Evolutionary conservation across 2,888 invertebrate species (phyloP), one percentile per base, ranked within the genome.

Genomic region (Mythimna ferrago): DNA sequence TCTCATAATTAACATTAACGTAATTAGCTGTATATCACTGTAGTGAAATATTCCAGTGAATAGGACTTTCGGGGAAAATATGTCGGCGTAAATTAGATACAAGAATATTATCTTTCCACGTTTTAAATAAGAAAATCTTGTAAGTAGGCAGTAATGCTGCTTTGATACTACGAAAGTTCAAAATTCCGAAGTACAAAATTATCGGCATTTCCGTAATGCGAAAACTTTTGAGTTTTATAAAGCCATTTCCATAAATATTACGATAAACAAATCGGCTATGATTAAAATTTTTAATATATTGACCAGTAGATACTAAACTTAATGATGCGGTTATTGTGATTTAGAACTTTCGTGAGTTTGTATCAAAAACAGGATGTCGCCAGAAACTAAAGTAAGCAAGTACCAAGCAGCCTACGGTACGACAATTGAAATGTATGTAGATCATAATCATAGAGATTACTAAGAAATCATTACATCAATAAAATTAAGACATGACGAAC

Each of bases 331-430:
- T 53, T 57, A 57, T 68, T 66, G 57, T 58, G 60, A 70, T 78
- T 80, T 67, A 62, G 80, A 83, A 83, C 38, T 73, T 81, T 78
- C 73, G 74, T 64, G 65, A 73, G 73, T 83, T 83, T 79, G 86
- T 88, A 87, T 84, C 87, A 88, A 83, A 79, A 78, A 76, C 78
- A 79, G 84, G 79, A 90, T 91, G 89, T 91, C 91, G 90, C 92
- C 91, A 92, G 91, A 81, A 82, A 83, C 83, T 75, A 86, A 86
- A 81, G 86, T 74, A 92, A 91, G 90, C 90, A 82, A 81, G 86
- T 86, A 89, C 87, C 75, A 91, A 89, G 90, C 88, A 84, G 85
- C 86, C 66, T 79, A 84, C 76, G 65, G 75, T 76, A 78, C 77
- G 75, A 76, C 35, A 66, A 65, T 74, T 73, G 44, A 77, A 79